Evolutionary conservation across 1,140 invertebrate species (phyloP), one percentile per base, ranked within the genome.

Genomic region (Chrysoperla carnea): DNA sequence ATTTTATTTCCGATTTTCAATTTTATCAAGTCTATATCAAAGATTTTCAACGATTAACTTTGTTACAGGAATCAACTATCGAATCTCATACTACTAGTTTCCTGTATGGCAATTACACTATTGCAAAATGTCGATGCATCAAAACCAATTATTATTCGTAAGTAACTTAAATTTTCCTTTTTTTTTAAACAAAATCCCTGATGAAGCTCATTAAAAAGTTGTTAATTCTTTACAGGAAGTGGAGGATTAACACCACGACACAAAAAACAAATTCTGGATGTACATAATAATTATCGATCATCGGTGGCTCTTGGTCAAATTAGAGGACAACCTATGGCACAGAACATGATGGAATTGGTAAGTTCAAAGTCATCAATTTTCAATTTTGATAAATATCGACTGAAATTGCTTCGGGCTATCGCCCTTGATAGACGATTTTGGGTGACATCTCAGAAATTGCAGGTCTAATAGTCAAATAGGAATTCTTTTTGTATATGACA

Each of bases 341-440:
- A 80, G 49, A 85, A 87, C 62, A 81, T 82, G 74, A 75, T 75
- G 61, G 79, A 86, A 66, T 77, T 89, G 73, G 82, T 84, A 63
- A 62, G 65, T 55, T 37, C 5, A 23, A n/a, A n/a, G n/a, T 23
- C 5, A 23, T 23, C 17, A 23, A 23, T 23, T 23, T n/a, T 13
- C 11, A n/a, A 36, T 33, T 8, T 33, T 8, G 8, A 33, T 33
- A 33, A 8, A 33, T 33, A 33, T 13, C 15, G 9, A 8, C 14
- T 39, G 15, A 9, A 11, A 39, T 8, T 12, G 9, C 12, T 38
- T 8, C 17, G 12, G 12, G 35, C 5, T 46, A 4, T n/a, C 39
- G 42, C 14, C 45, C 51, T 36, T 37, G 14, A n/a, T 35, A 8
- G 33, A n/a, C n/a, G 33, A 35, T 8, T 35, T 35, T 35, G 33